These are phyloP conservation scores for Ceratina australensis DNA, from an alignment of 1,140 invertebrate genomes.

Conservation along the genomic window DNA sequence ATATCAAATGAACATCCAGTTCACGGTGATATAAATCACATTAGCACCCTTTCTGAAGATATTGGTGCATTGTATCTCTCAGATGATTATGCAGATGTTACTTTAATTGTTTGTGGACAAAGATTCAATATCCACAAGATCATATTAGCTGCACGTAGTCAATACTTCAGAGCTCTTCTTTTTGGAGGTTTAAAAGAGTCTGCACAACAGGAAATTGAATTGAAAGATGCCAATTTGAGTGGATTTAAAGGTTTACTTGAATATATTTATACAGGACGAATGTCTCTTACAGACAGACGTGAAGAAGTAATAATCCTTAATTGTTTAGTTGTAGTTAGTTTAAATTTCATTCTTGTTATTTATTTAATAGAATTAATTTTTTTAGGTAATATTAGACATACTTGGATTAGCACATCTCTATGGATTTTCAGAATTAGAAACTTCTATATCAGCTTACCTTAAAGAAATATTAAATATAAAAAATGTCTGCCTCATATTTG, in stretches of 20 bases:
- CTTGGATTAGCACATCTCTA: conserved; percentile 94
- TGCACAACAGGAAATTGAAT: conserved; percentile 74
- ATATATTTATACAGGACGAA: conserved; percentile 68
- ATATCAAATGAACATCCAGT: conserved; percentile 11
- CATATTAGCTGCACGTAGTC: conserved; percentile 94
- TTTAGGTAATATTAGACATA: conserved; percentile 74
- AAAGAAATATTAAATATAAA: conserved; percentile 90
- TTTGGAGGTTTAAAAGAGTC: conserved; percentile 96
- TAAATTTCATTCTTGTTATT: not conserved
- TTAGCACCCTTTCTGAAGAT: conserved; percentile 50
- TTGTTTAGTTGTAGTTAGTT: not conserved
- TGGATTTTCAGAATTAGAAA: conserved; percentile 95
- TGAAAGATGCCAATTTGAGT: conserved; percentile 88
- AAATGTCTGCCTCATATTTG: conserved; percentile 96
- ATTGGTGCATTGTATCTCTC: conserved; percentile 90
- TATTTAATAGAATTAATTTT: not conserved
- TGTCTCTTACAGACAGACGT: conserved; percentile 90
- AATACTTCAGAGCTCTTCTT: conserved; percentile 95
- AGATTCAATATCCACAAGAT: conserved; percentile 93
- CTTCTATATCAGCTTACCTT: conserved; percentile 95
- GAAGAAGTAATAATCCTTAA: conserved; percentile 70
- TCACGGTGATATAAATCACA: conserved; percentile 54
- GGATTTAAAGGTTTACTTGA: conserved; percentile 90
- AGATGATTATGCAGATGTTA: conserved; percentile 95
- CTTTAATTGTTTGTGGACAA: conserved; percentile 91